Evolutionary conservation across 2,888 invertebrate species (phyloP), one percentile per base, ranked within the genome.

Genomic region (Eupeodes luniger): DNA sequence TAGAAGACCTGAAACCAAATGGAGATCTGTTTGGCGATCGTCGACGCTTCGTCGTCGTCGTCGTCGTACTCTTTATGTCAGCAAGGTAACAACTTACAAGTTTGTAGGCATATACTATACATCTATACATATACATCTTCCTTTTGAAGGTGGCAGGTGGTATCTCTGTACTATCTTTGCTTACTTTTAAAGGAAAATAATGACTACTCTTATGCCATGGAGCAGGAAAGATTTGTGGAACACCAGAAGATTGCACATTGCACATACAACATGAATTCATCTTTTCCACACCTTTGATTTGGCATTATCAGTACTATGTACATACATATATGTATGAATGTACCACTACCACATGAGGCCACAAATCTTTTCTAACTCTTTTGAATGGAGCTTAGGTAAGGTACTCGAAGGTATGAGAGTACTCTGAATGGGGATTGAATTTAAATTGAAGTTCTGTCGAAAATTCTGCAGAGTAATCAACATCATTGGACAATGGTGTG

Each of bases 251-350:
- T 75, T 70, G 69, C 27, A 82, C 69, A 27, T 27, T 27, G 27
- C 27, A 27, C 27, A 27, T 27, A 70, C 82, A 55, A 59, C 69
- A 70, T 70, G 79, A 80, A 87, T 87, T 70, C 70, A 83, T 83
- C 85, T 85, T 81, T 81, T 85, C 77, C 78, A 85, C 81, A 82
- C 86, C 79, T 87, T 80, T 87, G 79, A 83, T 70, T 47, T 75
- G 72, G 64, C 27, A 53, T 75, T 57, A 59, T 62, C 74, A 61
- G 57, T 27, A 40, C 40, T 40, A 40, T 40, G 40, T 40, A 40
- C 40, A 40, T 19, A 1, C 4, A 40, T 40, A 4, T 4, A 40
- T 40, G 40, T 3, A 40, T 40, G 40, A 3, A 7, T 2, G 2
- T 27, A 3, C 27, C 61, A 70, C 61, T 27, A 11, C 4, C 3